Evolutionary conservation across 2,113 vertebrate genomes (phyloP).

Genomic region (Phainopepla nitens): DNA sequence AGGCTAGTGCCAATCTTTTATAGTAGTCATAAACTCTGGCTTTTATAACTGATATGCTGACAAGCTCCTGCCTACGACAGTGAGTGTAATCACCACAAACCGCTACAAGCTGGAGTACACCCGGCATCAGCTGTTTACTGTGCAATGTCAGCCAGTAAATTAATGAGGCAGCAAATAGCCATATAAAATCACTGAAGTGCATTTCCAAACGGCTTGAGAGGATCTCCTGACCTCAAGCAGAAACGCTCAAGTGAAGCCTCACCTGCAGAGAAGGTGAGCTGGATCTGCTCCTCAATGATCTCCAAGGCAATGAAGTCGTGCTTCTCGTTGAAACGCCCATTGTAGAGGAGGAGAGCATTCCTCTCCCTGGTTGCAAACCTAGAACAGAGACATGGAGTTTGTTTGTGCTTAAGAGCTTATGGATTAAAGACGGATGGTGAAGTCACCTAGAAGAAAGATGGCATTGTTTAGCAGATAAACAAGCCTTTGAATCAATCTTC

Average conservation of each 20-base stretch:
- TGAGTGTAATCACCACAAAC: background rate
- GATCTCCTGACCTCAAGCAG: background rate
- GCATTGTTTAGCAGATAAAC: background rate
- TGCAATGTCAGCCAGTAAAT: background rate
- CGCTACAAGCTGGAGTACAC: background rate
- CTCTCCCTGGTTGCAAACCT: slow-evolving; percentile 93
- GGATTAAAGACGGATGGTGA: background rate
- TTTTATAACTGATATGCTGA: slow-evolving; percentile 18
- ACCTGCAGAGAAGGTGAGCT: slow-evolving; percentile 98
- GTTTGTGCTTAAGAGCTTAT: background rate
- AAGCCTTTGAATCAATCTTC: background rate
- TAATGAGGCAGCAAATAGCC: background rate
- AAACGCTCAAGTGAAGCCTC: background rate
- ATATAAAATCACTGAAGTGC: background rate
- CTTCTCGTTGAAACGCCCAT: slow-evolving; percentile 94
- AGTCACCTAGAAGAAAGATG: background rate
- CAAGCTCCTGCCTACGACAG: background rate
- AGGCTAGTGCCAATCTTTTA: slow-evolving; percentile 1
- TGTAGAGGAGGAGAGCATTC: slow-evolving; percentile 91
- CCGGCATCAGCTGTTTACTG: background rate
- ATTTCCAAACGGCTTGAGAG: background rate
- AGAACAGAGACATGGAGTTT: background rate
- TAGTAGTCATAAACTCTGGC: background rate
- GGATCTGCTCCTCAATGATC: slow-evolving; percentile 93
- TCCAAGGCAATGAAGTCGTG: slow-evolving; percentile 96